phyloP scores from a whole-genome alignment of 1,140 invertebrate genomes.

The Zaprionus ghesquierei region DNA sequence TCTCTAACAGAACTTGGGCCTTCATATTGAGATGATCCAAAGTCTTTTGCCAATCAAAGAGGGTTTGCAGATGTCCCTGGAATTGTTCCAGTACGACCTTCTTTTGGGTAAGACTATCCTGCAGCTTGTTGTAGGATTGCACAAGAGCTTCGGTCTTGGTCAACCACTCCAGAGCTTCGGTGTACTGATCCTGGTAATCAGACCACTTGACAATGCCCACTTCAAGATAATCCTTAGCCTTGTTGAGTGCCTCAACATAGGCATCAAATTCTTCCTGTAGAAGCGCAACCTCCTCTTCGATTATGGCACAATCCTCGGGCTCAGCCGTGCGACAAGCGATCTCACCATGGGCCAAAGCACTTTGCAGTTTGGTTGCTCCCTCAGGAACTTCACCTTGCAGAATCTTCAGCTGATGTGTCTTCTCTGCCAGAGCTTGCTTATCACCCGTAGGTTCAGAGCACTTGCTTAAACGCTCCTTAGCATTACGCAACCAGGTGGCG shows the following conservation, averaged over 20 bases:
- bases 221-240: constrained; percentile 92
- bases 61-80: constrained; percentile 93
- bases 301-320: constrained; percentile 93
- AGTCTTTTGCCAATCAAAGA: constrained; percentile 97
- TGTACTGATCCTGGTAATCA: constrained; percentile 96
- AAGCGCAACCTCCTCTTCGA: constrained; percentile 94
- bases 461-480: constrained; percentile 95
- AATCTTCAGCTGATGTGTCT: constrained; percentile 92
- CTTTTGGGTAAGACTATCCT: constrained; percentile 94
- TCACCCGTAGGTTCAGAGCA: constrained; percentile 97
- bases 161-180: constrained; percentile 94
- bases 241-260: constrained; percentile 90
- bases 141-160: constrained; percentile 93
- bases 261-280: constrained; percentile 94
- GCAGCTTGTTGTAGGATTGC: constrained; percentile 94
- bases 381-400: constrained; percentile 91
- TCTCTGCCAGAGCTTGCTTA: constrained; percentile 93
- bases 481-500: constrained; percentile 93
- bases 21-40: constrained; percentile 95
- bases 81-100: constrained; percentile 94
- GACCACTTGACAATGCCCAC: constrained; percentile 96
- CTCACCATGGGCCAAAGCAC: constrained; percentile 91
- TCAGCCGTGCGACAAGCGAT: constrained; percentile 91
- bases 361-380: constrained; percentile 91
- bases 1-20: constrained; percentile 94